Evolutionary conservation across 2,888 invertebrate species (phyloP), one percentile per base, ranked within the genome.

Genomic region (Hyles lineata): DNA sequence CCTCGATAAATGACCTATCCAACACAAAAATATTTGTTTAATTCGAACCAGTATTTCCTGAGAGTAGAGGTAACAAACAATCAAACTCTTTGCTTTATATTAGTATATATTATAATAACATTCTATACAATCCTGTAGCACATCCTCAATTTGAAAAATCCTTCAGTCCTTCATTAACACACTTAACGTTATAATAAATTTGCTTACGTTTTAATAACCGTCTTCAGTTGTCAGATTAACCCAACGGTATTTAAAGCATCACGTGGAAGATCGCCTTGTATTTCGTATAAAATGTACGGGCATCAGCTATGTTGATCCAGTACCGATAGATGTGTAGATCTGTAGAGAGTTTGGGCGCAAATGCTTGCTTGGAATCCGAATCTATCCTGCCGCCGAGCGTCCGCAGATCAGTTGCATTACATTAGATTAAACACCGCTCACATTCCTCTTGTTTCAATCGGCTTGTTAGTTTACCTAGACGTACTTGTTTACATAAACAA

Each of bases 361-460:
- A 92, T 90, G 92, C 91, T 86, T 87, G 89, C 85, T 85, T 82
- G 93, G 93, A 93, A 93, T 93, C 88, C 87, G 87, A 86, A 88
- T 89, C 87, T 86, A 86, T 85, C 81, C 88, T 87, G 81, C 79
- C 82, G 83, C 83, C 85, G 89, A 86, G 86, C 86, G 86, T 83
- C 86, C 85, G 83, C 80, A 87, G 89, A 86, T 88, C 84, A 88
- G 89, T 88, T 87, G 89, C 89, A 91, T 91, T 92, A 92, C 91
- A 91, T 92, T 92, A 92, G 87, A 87, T 91, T 90, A 91, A 88
- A 87, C 88, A 87, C 87, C 83, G 86, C 82, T 88, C 81, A 89
- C 91, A 93, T 93, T 91, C 92, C 92, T 78, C 77, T 74, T 79
- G 79, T 76, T 73, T 76, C 76, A 61, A 75, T 74, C 74, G 60